phyloP scores from a whole-genome alignment of 2,113 vertebrate species.

The Macaca fascicularis region DNA sequence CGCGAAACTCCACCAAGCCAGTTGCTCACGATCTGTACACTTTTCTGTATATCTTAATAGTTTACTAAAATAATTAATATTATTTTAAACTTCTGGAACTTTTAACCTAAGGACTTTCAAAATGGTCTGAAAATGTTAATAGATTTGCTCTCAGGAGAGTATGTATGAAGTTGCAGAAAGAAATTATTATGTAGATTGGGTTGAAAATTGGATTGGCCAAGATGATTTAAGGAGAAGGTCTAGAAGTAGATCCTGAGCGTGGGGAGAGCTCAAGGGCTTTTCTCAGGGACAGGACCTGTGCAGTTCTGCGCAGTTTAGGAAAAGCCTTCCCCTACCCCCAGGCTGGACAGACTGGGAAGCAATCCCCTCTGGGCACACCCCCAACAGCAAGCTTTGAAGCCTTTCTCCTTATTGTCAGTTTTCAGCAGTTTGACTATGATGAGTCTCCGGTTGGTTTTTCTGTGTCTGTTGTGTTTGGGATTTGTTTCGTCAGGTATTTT shows the following conservation, averaged over 20 bases:
- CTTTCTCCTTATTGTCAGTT: not conserved
- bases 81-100: not conserved
- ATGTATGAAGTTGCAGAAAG: not conserved
- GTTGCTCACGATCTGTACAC: not conserved
- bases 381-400: not conserved
- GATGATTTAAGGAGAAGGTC: not conserved
- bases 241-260: not conserved
- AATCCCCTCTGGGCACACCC: rapidly evolving
- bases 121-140: not conserved
- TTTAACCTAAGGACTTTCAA: not conserved
- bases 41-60: not conserved
- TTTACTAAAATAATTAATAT: not conserved
- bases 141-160: not conserved
- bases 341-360: not conserved
- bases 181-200: not conserved
- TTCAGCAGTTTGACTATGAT: rapidly evolving
- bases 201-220: not conserved
- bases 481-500: too few relatives aligned
- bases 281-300: not conserved
- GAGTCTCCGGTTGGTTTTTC: not conserved
- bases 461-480: not conserved
- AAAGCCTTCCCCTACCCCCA: not conserved
- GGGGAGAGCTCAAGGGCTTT: too few relatives aligned
- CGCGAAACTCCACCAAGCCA: not conserved
- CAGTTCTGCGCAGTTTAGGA: not conserved